Conservation (phyloP, 2,797 vertebrate genomes). For the Oryzias dopingdopingensis region DNA sequence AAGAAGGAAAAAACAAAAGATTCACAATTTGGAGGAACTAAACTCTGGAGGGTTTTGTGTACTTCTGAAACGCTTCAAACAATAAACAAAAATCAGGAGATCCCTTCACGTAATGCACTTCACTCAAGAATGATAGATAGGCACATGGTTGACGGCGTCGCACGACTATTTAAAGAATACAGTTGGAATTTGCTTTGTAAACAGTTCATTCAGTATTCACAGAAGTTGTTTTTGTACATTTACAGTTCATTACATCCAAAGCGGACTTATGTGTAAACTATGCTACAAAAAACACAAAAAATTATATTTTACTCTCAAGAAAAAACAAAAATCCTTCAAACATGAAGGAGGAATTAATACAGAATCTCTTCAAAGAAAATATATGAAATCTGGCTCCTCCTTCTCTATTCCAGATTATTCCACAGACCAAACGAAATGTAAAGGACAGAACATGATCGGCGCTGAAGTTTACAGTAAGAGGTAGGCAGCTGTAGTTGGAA, state of each 20-base stretch:
- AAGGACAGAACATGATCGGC: constrained; percentile 29
- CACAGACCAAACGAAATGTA: constrained; percentile 35
- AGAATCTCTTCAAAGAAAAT: constrained; percentile 46
- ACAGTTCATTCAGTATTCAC: constrained; percentile 61
- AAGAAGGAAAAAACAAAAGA: constrained; percentile 23
- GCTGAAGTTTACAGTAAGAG: constrained; percentile 55
- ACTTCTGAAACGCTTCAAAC: constrained; percentile 61
- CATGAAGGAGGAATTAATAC: constrained; percentile 41
- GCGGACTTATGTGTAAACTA: constrained; percentile 45
- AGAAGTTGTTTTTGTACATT: constrained; percentile 11
- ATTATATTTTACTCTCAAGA: constrained; percentile 25
- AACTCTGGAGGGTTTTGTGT: constrained; percentile 6
- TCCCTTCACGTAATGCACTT: constrained; percentile 72
- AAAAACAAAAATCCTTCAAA: constrained; percentile 59
- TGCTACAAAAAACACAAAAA: constrained; percentile 50
- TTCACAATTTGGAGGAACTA: constrained; percentile 11
- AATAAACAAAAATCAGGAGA: constrained; percentile 46
- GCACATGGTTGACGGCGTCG: constrained; percentile 63
- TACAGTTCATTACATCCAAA: constrained; percentile 37
- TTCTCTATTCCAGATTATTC: constrained; percentile 8
- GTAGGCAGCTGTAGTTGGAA: constrained; percentile 66
- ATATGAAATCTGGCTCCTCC: constrained; percentile 20
- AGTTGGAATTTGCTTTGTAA: constrained; percentile 50
- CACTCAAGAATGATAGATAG: constrained; percentile 67
- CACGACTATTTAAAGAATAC: constrained; percentile 35